Evolutionary conservation across 2,888 invertebrate genomes (phyloP).

Genomic region (Hirtodrosophila cameraria): DNA sequence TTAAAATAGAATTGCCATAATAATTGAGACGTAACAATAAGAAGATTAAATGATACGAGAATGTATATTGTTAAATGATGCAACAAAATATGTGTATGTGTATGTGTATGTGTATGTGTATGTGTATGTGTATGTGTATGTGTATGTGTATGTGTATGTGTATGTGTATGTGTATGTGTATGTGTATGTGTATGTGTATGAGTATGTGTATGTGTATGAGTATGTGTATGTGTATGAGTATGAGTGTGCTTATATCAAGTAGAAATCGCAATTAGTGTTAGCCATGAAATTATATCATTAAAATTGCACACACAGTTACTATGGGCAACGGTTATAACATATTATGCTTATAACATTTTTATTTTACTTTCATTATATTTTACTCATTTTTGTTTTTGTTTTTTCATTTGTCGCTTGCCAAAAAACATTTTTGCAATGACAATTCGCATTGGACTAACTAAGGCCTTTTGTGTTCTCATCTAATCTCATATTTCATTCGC

Average conservation of each 20-base stretch:
- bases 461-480: slow-evolving; percentile 34
- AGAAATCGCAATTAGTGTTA: not conserved
- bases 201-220: too few species aligned
- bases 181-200: too few species aligned
- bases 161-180: too few species aligned
- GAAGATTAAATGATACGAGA: slow-evolving; percentile 1
- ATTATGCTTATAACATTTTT: slow-evolving; percentile 23
- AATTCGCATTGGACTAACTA: slow-evolving; percentile 41
- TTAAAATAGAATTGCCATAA: not conserved
- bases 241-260: too few species aligned
- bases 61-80: not conserved
- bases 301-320: slow-evolving; percentile 6
- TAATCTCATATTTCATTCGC: slow-evolving; percentile 70
- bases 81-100: not conserved
- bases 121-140: too few species aligned
- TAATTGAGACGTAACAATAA: not conserved
- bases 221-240: too few species aligned
- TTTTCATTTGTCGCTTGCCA: slow-evolving; percentile 31
- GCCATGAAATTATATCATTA: slow-evolving; percentile 20
- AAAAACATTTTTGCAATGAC: slow-evolving; percentile 52
- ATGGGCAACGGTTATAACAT: slow-evolving; percentile 3
- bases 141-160: too few species aligned
- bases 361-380: slow-evolving; percentile 9
- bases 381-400: not conserved
- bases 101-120: too few species aligned